Conservation (phyloP, 2,797 vertebrate genomes). For the Hozukius guyotensis region DNA sequence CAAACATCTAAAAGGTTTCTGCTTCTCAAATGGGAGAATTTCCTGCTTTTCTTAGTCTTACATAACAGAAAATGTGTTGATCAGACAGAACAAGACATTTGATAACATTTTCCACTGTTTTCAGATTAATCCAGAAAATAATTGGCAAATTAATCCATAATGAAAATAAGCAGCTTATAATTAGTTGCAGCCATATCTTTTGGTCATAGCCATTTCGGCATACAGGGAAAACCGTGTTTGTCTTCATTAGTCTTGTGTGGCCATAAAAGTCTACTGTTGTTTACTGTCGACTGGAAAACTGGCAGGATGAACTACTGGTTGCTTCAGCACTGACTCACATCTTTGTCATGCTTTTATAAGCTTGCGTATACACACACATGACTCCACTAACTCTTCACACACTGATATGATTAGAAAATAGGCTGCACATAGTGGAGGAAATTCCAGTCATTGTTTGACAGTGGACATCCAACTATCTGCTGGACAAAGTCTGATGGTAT, state of each 20-base stretch:
- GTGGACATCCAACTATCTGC: not conserved
- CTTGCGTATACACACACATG: not conserved
- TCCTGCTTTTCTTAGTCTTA: not conserved
- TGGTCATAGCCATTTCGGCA: not conserved
- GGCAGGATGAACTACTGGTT: not conserved
- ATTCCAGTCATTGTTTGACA: not conserved
- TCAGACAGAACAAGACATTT: not conserved
- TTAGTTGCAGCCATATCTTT: not conserved
- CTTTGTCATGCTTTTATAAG: not conserved
- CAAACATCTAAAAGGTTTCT: not conserved
- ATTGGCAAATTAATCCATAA: not conserved
- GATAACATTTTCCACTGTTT: not conserved
- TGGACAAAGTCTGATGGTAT: not conserved
- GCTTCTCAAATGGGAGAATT: not conserved
- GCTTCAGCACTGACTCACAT: not conserved
- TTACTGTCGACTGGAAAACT: slow-evolving; percentile 12
- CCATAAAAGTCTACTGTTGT: not conserved
- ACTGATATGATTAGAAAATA: not conserved
- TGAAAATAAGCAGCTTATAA: not conserved
- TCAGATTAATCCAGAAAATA: not conserved
- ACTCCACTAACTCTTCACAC: not conserved
- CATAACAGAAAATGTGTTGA: not conserved
- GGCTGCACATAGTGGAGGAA: not conserved
- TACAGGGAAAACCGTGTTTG: not conserved
- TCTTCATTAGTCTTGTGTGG: not conserved